Percentiles rank a stretch among this genome's conserved stretches.
Evolutionary conservation across 2,113 vertebrate genomes (phyloP).

Genomic region (Aythya baeri): DNA sequence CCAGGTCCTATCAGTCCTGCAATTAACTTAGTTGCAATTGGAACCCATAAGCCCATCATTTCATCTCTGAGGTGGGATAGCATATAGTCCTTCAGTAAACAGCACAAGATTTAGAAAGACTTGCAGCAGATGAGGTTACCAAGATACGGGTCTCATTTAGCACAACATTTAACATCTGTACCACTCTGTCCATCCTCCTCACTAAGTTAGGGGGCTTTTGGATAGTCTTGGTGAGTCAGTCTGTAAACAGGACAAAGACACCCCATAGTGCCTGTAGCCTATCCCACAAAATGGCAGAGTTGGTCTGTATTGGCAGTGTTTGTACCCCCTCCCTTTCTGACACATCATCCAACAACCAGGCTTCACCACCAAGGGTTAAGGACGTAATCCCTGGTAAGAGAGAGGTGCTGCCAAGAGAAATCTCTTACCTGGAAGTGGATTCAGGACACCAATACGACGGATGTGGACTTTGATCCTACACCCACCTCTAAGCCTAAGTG

Average conservation of each 20-base stretch:
- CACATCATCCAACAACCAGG: not conserved
- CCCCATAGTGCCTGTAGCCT: not conserved
- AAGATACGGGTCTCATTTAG: not conserved
- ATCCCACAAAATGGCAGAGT: not conserved
- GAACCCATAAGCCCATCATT: not conserved
- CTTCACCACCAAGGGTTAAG: not conserved
- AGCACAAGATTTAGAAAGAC: not conserved
- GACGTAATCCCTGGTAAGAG: not conserved
- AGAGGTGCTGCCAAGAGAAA: not conserved
- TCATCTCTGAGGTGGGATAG: not conserved
- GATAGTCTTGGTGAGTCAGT: not conserved
- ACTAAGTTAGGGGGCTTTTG: not conserved
- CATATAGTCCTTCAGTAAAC: not conserved
- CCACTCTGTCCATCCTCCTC: not conserved
- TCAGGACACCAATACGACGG: not conserved
- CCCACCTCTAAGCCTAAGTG: not conserved
- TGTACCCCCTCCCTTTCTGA: not conserved
- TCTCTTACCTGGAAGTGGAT: not conserved
- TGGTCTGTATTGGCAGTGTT: not conserved
- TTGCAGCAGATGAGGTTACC: not conserved
- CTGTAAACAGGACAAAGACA: not conserved
- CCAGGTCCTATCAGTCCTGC: not conserved
- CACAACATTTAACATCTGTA: not conserved
- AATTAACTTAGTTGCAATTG: not conserved
- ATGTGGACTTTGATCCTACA: not conserved